Evolutionary conservation across 2,888 invertebrate genomes (phyloP).

Genomic region (Meghimatium bilineatum): DNA sequence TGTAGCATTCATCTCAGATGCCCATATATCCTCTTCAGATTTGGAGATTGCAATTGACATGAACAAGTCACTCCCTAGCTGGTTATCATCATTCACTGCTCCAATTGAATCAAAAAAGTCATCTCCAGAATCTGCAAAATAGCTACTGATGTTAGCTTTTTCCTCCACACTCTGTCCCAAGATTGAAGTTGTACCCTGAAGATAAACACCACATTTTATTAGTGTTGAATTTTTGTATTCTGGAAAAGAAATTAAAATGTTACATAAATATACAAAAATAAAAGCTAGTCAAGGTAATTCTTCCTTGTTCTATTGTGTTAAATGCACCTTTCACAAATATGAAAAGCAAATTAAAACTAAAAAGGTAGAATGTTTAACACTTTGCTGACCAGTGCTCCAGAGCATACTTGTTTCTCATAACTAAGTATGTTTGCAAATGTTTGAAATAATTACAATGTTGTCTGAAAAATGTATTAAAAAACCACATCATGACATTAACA

Average conservation of each 20-base stretch:
- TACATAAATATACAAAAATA: background rate
- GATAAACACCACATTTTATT: background rate
- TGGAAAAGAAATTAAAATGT: background rate
- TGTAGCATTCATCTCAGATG: constrained; percentile 44
- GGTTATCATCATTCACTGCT: constrained; percentile 15
- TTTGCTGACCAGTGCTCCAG: no score
- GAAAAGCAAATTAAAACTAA: background rate
- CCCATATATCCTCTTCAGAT: constrained; percentile 44
- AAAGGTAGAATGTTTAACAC: background rate
- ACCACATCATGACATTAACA: no score
- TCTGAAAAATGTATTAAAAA: no score
- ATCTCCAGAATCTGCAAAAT: constrained; percentile 63
- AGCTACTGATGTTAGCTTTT: constrained; percentile 61
- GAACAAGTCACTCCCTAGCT: constrained; percentile 37
- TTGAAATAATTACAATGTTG: no score
- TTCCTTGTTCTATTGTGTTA: background rate
- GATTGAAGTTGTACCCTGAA: background rate
- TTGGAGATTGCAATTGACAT: constrained; percentile 44
- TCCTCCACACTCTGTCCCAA: background rate
- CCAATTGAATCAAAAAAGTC: constrained; percentile 63
- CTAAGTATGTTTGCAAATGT: no score
- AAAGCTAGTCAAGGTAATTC: background rate
- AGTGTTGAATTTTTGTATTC: background rate
- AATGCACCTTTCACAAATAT: background rate
- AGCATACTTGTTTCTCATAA: no score